These are phyloP conservation scores for Alligator mississippiensis DNA, from an alignment of 2,113 vertebrate genomes.

Conservation along the genomic window DNA sequence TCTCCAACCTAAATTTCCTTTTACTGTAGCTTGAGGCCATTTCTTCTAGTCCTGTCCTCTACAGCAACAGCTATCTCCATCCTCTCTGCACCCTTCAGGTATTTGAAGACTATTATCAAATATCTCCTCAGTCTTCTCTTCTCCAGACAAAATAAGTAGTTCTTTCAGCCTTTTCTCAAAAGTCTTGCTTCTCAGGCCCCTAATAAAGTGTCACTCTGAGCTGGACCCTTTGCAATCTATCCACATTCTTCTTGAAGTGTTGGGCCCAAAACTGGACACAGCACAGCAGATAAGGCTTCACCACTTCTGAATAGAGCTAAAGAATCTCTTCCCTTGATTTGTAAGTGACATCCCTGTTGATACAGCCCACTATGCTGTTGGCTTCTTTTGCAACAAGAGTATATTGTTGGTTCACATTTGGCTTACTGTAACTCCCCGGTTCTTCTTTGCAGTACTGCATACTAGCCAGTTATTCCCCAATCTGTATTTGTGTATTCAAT, in stretches of 20 bases:
- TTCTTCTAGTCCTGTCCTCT: background rate
- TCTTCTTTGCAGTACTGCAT: too few species aligned
- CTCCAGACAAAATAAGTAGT: background rate
- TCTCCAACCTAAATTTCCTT: background rate
- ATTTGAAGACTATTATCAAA: rapidly evolving
- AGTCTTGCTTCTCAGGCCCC: background rate
- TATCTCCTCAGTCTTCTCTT: rapidly evolving
- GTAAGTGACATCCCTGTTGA: too few species aligned
- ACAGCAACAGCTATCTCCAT: background rate
- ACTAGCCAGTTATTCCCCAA: too few species aligned
- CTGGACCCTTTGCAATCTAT: background rate
- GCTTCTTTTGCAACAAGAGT: too few species aligned
- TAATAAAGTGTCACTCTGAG: background rate
- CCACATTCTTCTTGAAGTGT: background rate
- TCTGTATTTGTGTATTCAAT: too few species aligned
- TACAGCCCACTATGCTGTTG: too few species aligned
- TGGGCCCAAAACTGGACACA: background rate
- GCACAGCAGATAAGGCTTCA: background rate
- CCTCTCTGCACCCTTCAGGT: background rate
- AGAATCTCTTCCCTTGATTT: too few species aligned
- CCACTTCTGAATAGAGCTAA: too few species aligned
- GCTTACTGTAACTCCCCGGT: too few species aligned
- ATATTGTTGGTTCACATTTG: too few species aligned
- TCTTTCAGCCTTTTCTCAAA: background rate
- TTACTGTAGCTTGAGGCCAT: background rate